These are phyloP conservation scores for Camponotus pennsylvanicus DNA, from an alignment of 1,140 invertebrate genomes.

Conservation along the genomic window DNA sequence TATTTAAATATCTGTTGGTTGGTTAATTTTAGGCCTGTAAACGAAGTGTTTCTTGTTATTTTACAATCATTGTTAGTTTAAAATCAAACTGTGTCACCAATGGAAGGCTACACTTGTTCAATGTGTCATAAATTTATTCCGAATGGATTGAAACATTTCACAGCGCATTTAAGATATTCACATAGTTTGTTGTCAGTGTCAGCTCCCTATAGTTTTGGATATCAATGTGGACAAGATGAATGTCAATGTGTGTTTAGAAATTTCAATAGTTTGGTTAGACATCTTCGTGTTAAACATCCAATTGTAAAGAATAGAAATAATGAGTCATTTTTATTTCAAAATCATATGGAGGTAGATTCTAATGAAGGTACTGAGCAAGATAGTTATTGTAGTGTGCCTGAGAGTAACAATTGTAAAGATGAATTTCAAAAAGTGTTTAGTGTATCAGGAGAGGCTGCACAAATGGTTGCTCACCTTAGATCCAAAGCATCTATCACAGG, in stretches of 20 bases:
- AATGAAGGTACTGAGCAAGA: neutral
- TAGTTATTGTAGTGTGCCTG: neutral
- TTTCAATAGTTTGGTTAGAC: neutral
- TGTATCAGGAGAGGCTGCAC: neutral
- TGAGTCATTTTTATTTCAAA: neutral
- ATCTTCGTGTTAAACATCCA: neutral
- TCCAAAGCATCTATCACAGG: neutral
- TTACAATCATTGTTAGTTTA: neutral
- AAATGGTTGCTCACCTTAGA: constrained; percentile 10
- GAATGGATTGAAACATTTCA: neutral
- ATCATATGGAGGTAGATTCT: neutral
- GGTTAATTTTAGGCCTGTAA: neutral
- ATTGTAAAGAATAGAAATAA: neutral
- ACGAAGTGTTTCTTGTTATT: neutral
- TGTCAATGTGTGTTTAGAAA: neutral
- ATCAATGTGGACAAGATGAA: neutral
- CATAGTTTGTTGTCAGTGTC: neutral
- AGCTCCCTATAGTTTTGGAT: neutral
- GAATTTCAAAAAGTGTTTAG: neutral
- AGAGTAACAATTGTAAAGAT: neutral
- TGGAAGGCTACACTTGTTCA: constrained; percentile 6
- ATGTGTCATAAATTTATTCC: constrained; percentile 7
- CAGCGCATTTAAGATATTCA: neutral
- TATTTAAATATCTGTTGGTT: neutral
- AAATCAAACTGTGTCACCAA: neutral